Conservation (phyloP, 2,113 vertebrate species). For the Gavialis gangeticus region DNA sequence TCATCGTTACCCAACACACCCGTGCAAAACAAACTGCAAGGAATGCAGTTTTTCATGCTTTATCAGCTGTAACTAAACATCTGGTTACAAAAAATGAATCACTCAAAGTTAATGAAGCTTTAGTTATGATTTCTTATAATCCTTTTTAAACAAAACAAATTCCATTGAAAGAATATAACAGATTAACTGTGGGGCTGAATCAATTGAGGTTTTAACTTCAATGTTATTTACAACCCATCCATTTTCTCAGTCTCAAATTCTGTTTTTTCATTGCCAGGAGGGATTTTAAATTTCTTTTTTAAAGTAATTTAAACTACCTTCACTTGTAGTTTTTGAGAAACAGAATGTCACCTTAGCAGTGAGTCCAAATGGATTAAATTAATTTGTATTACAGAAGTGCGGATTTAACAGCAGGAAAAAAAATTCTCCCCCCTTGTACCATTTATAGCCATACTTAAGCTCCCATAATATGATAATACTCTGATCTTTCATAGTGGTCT, state of each 20-base stretch:
- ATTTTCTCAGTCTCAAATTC: slow-evolving; percentile 46
- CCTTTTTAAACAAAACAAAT: slow-evolving; percentile 71
- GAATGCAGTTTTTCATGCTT: slow-evolving; percentile 69
- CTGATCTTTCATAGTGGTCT: neutral
- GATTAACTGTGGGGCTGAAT: slow-evolving; percentile 42
- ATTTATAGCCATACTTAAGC: neutral
- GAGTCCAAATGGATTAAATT: neutral
- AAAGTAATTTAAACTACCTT: neutral
- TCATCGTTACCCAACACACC: slow-evolving; percentile 70
- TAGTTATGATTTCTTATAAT: slow-evolving; percentile 63
- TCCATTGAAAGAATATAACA: slow-evolving; percentile 48
- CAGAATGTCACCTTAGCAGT: neutral
- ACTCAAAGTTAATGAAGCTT: slow-evolving; percentile 58
- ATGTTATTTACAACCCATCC: slow-evolving; percentile 38
- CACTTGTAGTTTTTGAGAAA: slow-evolving; percentile 48
- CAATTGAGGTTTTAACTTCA: slow-evolving; percentile 38
- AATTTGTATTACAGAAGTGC: neutral
- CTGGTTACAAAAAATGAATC: slow-evolving; percentile 67
- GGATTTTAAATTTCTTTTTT: slow-evolving; percentile 30
- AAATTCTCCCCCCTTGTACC: neutral
- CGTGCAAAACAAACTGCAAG: slow-evolving; percentile 74
- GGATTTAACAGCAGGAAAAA: neutral
- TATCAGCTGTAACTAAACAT: slow-evolving; percentile 75
- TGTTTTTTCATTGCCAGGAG: slow-evolving; percentile 63
- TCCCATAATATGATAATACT: neutral